Evolutionary conservation across 2,888 invertebrate species (phyloP), one percentile per base, ranked within the genome.

Genomic region (Leucoma salicis): DNA sequence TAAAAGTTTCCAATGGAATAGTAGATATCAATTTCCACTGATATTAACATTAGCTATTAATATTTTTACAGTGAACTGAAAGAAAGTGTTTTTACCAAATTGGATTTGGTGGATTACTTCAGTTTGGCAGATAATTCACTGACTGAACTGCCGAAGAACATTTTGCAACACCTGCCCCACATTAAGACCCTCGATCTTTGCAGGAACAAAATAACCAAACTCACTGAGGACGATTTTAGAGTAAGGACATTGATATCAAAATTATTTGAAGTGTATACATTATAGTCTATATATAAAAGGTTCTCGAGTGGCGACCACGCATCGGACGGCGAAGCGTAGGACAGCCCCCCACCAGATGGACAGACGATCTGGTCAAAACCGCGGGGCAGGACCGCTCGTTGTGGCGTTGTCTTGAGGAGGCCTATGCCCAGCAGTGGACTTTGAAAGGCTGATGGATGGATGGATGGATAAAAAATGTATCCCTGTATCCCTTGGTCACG

Each of bases 181-280:
- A 91, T 97, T 42, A 93, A 93, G 69, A 95, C 95, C 1, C 86
- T 98, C 46, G 96, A 97, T 78, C 87, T 98, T 44, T 95, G 95
- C 57, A 91, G 96, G 54, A 95, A 96, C 68, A 93, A 92, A 57
- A 94, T 98, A 57, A 92, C 91, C 45, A 91, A 92, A 36, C 91
- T 98, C 38, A 91, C 92, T 16, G 91, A 94, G 52, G 92, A 93
- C 37, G 95, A 95, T 69, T 94, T 98, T 57, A 92, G 92, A 88
- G 95, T 95, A 85, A 88, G 63, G 8, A 21, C 5, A 6, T 5
- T 21, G 6, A 5, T 3, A 21, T 21, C 8, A 21, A n/a, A n/a
- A 21, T 21, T 21, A 21, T 21, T 21, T 21, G 21, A 21, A 21
- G 21, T 4, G n/a, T 33, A 21, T 29, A 11, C 5, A 27, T n/a